Conservation (phyloP, 2,797 vertebrate genomes). For the Platyrinchus mystaceus region DNA sequence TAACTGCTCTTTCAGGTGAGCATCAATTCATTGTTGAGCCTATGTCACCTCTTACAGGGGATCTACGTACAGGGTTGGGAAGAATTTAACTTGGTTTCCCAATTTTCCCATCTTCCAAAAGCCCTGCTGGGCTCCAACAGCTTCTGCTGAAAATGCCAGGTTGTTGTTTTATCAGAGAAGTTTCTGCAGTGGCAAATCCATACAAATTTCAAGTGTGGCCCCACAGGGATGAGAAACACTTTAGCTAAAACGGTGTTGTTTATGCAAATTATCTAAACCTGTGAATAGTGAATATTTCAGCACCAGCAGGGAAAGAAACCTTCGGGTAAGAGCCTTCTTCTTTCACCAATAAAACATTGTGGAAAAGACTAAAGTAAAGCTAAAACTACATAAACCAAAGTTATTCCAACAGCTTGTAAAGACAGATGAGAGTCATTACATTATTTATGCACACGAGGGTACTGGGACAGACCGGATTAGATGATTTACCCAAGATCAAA, state of each 20-base stretch:
- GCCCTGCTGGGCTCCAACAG: not conserved
- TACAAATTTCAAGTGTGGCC: not conserved
- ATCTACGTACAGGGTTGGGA: not conserved
- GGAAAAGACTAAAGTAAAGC: not conserved
- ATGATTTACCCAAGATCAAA: conserved; percentile 61
- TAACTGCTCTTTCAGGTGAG: not conserved
- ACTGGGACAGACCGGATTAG: conserved; percentile 50
- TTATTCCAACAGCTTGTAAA: conserved; percentile 16
- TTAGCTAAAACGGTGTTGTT: not conserved
- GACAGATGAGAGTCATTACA: conserved; percentile 56
- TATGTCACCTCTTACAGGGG: not conserved
- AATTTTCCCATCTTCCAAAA: not conserved
- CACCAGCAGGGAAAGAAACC: not conserved
- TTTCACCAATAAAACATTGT: not conserved
- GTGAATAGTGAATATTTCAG: not conserved
- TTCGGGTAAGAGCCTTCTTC: not conserved
- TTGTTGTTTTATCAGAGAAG: not conserved
- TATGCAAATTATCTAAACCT: not conserved
- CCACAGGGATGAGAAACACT: not conserved
- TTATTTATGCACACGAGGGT: conserved; percentile 41
- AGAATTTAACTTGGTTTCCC: not conserved
- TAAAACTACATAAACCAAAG: conserved; percentile 2
- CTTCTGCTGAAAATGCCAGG: not conserved
- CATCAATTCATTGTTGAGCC: not conserved
- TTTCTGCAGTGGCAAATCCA: not conserved